phyloP scores from a whole-genome alignment of 2,888 invertebrate species.

The Lypha dubia region DNA sequence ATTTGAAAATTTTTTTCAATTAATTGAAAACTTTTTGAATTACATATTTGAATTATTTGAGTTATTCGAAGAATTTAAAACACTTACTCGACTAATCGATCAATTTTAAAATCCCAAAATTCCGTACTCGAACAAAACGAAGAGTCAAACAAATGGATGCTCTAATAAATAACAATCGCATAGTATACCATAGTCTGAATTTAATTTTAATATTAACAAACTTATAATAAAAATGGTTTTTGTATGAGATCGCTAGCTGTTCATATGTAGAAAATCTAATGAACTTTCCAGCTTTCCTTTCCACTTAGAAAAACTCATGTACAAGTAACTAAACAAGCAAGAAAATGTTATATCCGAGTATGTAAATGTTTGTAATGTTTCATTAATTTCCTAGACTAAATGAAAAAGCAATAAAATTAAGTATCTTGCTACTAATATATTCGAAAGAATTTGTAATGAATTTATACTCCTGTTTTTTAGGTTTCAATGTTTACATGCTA shows the following conservation, averaged over 20 bases:
- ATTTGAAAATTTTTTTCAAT: too few species aligned
- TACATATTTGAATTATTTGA: too few species aligned
- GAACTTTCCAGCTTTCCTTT: background rate
- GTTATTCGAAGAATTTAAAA: too few species aligned
- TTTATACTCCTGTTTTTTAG: slow-evolving; percentile 1
- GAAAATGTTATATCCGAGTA: background rate
- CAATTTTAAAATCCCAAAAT: too few species aligned
- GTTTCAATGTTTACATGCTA: background rate
- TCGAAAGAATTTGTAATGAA: background rate
- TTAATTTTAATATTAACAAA: too few species aligned
- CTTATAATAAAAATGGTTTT: background rate
- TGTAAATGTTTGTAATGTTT: background rate
- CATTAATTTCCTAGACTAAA: slow-evolving; percentile 4
- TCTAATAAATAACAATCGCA: too few species aligned
- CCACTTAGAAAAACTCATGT: background rate
- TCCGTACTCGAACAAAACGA: too few species aligned
- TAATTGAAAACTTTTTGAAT: too few species aligned
- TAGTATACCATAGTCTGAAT: too few species aligned
- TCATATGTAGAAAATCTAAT: background rate
- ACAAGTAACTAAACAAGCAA: background rate
- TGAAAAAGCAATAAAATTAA: slow-evolving; percentile 3
- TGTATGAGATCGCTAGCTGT: too few species aligned
- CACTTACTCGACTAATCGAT: too few species aligned
- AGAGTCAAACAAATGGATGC: too few species aligned
- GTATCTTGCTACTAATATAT: background rate